Evolutionary conservation across 1,140 invertebrate species (phyloP).

Genomic region (Microplitis demolitor): DNA sequence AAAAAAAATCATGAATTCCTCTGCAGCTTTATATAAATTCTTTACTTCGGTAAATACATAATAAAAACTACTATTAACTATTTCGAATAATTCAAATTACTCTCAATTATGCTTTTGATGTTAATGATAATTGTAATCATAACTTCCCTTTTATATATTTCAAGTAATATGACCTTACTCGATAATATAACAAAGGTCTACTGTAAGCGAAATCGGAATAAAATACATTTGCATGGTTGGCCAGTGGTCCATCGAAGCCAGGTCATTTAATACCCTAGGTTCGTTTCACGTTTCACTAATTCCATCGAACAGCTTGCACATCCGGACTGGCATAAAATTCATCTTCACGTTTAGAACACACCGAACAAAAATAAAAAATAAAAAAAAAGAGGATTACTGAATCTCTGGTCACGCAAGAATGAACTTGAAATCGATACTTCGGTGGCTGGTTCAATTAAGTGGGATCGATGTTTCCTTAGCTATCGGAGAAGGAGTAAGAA

Average conservation of each 20-base stretch:
- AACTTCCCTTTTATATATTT: background rate
- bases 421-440: slow-evolving; percentile 18
- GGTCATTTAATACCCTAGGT: slow-evolving; percentile 26
- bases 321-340: slow-evolving; percentile 25
- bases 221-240: slow-evolving; percentile 15
- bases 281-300: slow-evolving; percentile 33
- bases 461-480: slow-evolving; percentile 28
- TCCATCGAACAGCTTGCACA: slow-evolving; percentile 12
- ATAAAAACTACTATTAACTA: too few relatives aligned
- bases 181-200: background rate
- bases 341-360: slow-evolving; percentile 19
- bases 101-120: too few relatives aligned
- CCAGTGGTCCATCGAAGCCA: background rate
- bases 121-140: background rate
- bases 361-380: slow-evolving; percentile 7
- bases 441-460: slow-evolving; percentile 25
- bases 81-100: too few relatives aligned
- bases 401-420: slow-evolving; percentile 15
- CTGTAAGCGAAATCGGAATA: slow-evolving; percentile 1
- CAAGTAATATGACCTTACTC: background rate
- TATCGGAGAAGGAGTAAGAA: slow-evolving; percentile 17
- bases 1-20: too few relatives aligned
- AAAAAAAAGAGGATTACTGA: background rate
- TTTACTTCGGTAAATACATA: too few relatives aligned
- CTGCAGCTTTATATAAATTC: too few relatives aligned